phyloP scores from a whole-genome alignment of 2,888 invertebrate species.

The Pediacus dermestoides region DNA sequence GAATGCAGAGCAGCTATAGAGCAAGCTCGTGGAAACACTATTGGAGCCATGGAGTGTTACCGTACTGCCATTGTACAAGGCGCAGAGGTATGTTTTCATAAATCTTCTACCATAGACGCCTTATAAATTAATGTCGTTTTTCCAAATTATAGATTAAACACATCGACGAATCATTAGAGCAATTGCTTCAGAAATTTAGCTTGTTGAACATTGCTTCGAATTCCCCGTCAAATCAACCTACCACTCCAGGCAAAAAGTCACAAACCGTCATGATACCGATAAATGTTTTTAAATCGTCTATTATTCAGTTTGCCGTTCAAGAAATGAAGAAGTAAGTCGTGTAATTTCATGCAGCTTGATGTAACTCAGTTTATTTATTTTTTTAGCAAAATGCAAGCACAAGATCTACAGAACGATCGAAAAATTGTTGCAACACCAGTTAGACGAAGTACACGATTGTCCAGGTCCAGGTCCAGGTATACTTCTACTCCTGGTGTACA shows the following conservation, averaged over 20 bases:
- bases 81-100: constrained; percentile 52
- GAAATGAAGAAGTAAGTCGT: constrained; percentile 36
- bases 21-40: constrained; percentile 54
- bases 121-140: constrained; percentile 29
- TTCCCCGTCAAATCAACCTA: constrained; percentile 31
- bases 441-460: constrained; percentile 50
- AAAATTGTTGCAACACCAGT: constrained; percentile 53
- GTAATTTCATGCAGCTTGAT: too few species aligned
- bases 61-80: constrained; percentile 57
- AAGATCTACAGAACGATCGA: constrained; percentile 6
- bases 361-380: constrained; percentile 11
- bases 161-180: constrained; percentile 55
- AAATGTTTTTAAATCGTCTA: constrained; percentile 58
- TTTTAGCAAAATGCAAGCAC: constrained; percentile 3
- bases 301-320: constrained; percentile 58
- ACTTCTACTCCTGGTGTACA: constrained; percentile 34
- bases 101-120: too few species aligned
- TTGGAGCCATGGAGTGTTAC: constrained; percentile 58
- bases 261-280: too few species aligned
- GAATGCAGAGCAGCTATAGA: constrained; percentile 60
- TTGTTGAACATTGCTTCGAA: constrained; percentile 54
- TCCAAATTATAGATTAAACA: constrained; percentile 47
- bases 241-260: too few species aligned
- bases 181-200: constrained; percentile 58
- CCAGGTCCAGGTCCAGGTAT: constrained; percentile 25